Base-by-base conservation (phyloP, 2,888 invertebrate genomes). In the Himalopsyche kuldschensis region DNA sequence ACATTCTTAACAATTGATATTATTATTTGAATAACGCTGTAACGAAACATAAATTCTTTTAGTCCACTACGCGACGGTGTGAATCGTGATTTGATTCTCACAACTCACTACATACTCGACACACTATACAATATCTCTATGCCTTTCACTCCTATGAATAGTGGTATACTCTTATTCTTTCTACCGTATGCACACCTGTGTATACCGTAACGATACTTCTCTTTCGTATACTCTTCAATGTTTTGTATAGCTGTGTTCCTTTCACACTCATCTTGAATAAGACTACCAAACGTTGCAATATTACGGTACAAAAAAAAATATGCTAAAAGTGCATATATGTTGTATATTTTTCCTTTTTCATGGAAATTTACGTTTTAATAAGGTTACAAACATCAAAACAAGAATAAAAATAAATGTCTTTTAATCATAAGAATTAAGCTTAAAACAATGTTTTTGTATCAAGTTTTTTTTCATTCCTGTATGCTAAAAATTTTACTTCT, bases 11-110 rank as follows among this genome's bases (percentile, higher is more conserved):
- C 8, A 41, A 10, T 15, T 20, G 20, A 55, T 55, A 55, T 8
- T 55, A 20, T 55, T 20, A 55, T 55, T 55, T 6, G 5, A 27
- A 69, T 30, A 69, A 82, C 86, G 86, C 85, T 84, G 86, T 75
- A 84, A 77, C 27, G 20, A 83, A 80, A 84, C 31, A 10, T 4
- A 27, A 31, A 1, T 46, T 24, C 47, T 30, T 27, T 27, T 6
- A 89, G 89, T 89, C 81, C 88, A 88, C 88, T 90, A 90, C 88
- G 89, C 90, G 82, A 81, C 78, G 84, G 86, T 85, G 89, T 89
- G 90, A 90, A 90, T 90, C 90, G 91, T 91, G 91, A 91, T 91
- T 91, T 90, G 90, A 91, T 91, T 92, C 91, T 90, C 91, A 91
- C 90, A 90, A 90, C 82, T 86, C 84, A 83, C 83, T 80, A 82